Evolutionary conservation across 2,888 invertebrate species (phyloP), one percentile per base, ranked within the genome.

Genomic region (Hermodice carunculata): DNA sequence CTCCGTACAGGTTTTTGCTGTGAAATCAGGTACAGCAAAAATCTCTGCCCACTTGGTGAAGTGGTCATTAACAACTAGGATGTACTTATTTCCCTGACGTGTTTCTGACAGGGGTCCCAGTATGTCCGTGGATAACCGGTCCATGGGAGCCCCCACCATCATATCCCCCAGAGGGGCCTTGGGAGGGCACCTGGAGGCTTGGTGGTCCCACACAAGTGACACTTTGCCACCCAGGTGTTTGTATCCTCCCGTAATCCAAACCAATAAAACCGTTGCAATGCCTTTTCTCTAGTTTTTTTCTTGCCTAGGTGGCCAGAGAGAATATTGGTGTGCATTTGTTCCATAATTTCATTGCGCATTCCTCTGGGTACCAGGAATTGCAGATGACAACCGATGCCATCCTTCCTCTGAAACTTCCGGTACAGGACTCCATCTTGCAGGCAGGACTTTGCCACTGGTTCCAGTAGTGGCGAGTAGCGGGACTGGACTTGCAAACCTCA

Each of bases 31-130:
- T 11, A 71, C 49, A 14, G 71, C 54, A 19, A 67, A 48, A 32
- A 64, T 32, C 22, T 70, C 69, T 3, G 53, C 54, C 71, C 71
- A 70, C 37, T 64, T 72, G 17, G 53, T 61, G 37, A 74, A 73
- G 51, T 65, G 46, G 40, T 74, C 71, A 2, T 54, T 69, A 1
- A 70, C 64, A 2, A 66, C 58, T 43, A 74, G 48, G n/a, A 73
- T 64, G 56, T 65, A 74, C 24, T 54, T 42, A 37, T 73, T 74
- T 26, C 64, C 69, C n/a, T 64, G 60, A 11, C 40, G 60, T 5
- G 72, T 64, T n/a, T 11, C 11, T 1, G 69, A 70, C 8, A 74
- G 53, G 19, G 68, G 70, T 26, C 72, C 70, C 26, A 73, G 29
- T 17, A 67, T 32, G 60, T 73, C 72, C 11, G 66, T 67, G 8